Evolutionary conservation across 37 sponge, comb jelly and placozoan genomes (phyloP), one percentile per base, ranked within the genome.

Genomic region (Theonella swinhoei): DNA sequence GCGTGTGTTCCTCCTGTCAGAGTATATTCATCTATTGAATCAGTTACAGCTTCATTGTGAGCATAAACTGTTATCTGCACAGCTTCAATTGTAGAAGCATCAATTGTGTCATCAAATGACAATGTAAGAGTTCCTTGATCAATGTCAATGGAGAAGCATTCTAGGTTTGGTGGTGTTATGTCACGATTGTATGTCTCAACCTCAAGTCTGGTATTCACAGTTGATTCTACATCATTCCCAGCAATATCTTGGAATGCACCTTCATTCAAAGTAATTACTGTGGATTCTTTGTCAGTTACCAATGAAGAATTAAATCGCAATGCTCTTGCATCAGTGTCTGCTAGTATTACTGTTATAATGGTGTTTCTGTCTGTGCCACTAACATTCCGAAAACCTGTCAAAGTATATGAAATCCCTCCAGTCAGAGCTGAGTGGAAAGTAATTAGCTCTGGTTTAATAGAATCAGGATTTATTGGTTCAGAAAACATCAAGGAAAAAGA

Each of bases 41-140:
- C 61, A 41, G 86, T 68, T 38, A 39, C 17, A n/a, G 71, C 75
- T 23, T 30, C 80, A 42, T 63, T 72, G 22, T 70, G 41, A 36
- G 79, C 73, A 77, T 65, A 68, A 0, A 90, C 36, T 1, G 78
- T 89, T 42, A 88, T 39, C 2, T 81, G 82, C 5, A 64, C 35
- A 17, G 83, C 40, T 62, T 91, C 67, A 22, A 94, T 24, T 58
- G 82, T 36, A 29, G 88, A 23, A 23, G 47, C 81, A 73, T 74
- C 62, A 0, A 96, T 91, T 68, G 79, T 88, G 79, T 96, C 94
- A 89, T 80, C 76, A 83, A 96, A 96, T 17, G 89, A 74, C 25
- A 96, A 63, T 30, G 64, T 81, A 64, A 96, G 47, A 7, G 72
- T 35, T 33, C 93, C 93, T 23, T n/a, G 29, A 64, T 94, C 86